Percentiles rank a stretch among this genome's conserved stretches.
phyloP scores from a whole-genome alignment of 2,888 invertebrate genomes.

The Synanthedon myopaeformis region DNA sequence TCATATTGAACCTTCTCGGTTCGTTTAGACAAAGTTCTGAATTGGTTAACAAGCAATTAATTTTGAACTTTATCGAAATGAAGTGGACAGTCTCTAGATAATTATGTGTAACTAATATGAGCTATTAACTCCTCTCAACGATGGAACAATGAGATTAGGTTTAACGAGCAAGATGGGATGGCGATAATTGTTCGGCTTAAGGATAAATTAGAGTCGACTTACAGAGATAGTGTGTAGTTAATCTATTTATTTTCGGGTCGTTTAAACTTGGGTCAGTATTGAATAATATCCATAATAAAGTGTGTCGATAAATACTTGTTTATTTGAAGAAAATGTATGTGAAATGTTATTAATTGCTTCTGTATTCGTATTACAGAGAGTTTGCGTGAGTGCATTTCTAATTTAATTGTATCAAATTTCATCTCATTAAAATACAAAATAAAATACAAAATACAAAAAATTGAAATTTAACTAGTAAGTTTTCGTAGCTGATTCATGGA shows the following conservation, averaged over 20 bases:
- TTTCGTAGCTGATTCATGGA: too few species aligned
- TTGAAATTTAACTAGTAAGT: too few species aligned
- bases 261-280: slow-evolving; percentile 9
- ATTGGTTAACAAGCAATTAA: slow-evolving; percentile 3
- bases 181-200: slow-evolving; percentile 29
- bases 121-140: slow-evolving; percentile 31
- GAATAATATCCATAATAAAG: too few species aligned
- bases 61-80: slow-evolving; percentile 4
- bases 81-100: slow-evolving; percentile 13
- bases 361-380: too few species aligned
- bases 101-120: slow-evolving; percentile 24
- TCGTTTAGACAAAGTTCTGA: slow-evolving; percentile 4
- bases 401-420: too few species aligned
- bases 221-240: slow-evolving; percentile 8
- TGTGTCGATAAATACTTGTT: too few species aligned
- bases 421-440: too few species aligned
- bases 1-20: neutral
- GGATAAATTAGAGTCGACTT: slow-evolving; percentile 20
- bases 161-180: slow-evolving; percentile 37
- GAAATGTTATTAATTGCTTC: too few species aligned
- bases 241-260: slow-evolving; percentile 8
- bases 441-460: too few species aligned
- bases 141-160: slow-evolving; percentile 30
- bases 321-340: too few species aligned
- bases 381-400: too few species aligned